Evolutionary conservation across 2,888 invertebrate genomes (phyloP).

Genomic region (Tyria jacobaeae): DNA sequence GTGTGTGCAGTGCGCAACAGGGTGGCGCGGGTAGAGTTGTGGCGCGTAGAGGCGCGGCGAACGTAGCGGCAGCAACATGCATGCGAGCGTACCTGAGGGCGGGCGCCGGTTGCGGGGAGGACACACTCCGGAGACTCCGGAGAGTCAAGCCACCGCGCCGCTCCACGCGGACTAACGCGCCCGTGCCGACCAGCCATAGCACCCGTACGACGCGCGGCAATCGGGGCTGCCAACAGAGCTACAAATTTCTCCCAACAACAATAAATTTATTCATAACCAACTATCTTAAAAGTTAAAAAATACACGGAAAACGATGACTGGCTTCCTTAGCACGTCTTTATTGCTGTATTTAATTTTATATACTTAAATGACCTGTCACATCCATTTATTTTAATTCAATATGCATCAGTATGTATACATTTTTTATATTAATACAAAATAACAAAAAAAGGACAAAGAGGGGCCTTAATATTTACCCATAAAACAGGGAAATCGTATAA

Average conservation of each 20-base stretch:
- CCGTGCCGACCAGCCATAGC: constrained; percentile 43
- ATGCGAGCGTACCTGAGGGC: constrained; percentile 71
- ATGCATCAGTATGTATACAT: neutral
- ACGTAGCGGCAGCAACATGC: constrained; percentile 50
- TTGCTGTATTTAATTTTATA: neutral
- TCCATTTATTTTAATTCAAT: neutral
- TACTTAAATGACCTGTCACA: neutral
- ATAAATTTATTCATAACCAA: neutral
- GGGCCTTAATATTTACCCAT: constrained; percentile 8
- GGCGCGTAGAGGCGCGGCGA: constrained; percentile 55
- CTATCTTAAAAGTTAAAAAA: neutral
- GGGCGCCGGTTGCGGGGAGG: constrained; percentile 70
- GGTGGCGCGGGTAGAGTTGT: constrained; percentile 58
- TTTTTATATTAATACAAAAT: neutral
- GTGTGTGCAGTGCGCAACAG: constrained; percentile 82
- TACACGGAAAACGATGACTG: neutral
- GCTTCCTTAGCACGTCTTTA: neutral
- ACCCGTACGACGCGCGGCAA: constrained; percentile 53
- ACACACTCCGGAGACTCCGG: constrained; percentile 52
- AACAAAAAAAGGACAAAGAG: neutral
- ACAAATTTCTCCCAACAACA: neutral
- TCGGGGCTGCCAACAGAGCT: constrained; percentile 55
- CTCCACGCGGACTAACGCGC: constrained; percentile 79
- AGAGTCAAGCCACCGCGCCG: constrained; percentile 72
- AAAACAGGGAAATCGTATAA: constrained; percentile 11